Conservation (phyloP, 1,140 invertebrate species). For the Chionoecetes opilio region DNA sequence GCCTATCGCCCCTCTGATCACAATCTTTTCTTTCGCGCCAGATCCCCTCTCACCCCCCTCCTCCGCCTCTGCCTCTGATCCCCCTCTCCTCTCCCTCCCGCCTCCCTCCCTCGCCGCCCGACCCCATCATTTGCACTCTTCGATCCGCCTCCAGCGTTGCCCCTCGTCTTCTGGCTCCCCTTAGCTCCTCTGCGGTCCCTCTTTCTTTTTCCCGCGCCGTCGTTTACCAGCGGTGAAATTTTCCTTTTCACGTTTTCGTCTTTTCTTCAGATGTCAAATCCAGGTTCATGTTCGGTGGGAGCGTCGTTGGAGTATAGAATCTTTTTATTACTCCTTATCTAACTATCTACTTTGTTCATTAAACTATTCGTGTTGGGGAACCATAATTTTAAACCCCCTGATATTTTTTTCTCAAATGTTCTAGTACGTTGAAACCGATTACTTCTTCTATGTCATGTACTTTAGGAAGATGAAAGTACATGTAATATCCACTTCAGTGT, state of each 20-base stretch:
- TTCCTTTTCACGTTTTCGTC: neutral
- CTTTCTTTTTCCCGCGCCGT: neutral
- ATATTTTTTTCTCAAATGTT: too few relatives aligned
- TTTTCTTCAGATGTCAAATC: conserved; percentile 31
- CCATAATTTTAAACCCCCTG: too few relatives aligned
- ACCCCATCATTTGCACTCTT: conserved; percentile 62
- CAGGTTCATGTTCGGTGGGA: neutral
- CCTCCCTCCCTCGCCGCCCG: neutral
- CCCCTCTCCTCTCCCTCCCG: neutral
- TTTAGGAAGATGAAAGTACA: too few relatives aligned
- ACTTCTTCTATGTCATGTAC: too few relatives aligned
- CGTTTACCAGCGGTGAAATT: neutral
- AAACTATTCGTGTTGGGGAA: neutral
- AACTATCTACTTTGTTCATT: neutral
- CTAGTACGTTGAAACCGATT: too few relatives aligned
- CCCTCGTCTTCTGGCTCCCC: neutral
- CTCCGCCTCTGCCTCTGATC: neutral
- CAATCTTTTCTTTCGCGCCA: conserved; percentile 27
- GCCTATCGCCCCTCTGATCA: conserved; percentile 53
- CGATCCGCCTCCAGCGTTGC: conserved; percentile 39
- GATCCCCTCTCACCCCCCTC: neutral
- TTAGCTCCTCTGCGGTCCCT: neutral
- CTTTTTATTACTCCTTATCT: neutral
- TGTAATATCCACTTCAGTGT: too few relatives aligned
- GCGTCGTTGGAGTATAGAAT: neutral